Evolutionary conservation across 2,113 vertebrate genomes (phyloP), one percentile per base, ranked within the genome.

Genomic region (Catharus bicknelli): DNA sequence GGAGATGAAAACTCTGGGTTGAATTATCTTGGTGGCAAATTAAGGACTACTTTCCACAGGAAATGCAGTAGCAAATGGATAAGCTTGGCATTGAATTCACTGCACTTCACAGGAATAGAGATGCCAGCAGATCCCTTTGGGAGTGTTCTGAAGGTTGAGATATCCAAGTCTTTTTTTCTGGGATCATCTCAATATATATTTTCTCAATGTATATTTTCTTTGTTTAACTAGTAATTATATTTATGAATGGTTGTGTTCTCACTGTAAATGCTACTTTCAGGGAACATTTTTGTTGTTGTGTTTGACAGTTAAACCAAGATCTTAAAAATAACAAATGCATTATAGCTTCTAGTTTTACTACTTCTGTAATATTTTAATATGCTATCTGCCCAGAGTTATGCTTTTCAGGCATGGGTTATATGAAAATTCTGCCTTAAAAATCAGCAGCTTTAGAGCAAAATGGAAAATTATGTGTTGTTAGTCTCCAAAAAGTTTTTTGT

Each of bases 351-450:
- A 34, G 12, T 43, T 90, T 63, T 84, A 30, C 32, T 86, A 2
- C 58, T 90, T 86, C 42, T 22, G 4, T 30, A 16, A 58, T 58
- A 74, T 72, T 82, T 86, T 78, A 70, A 61, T 67, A 34, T 21
- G 4, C 14, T 69, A 0, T 88, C 68, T 85, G 48, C 42, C 40
- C 88, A 85, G 38, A 95, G 42, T 57, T n/a, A 55, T 86, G 5
- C 36, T 92, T 90, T 96, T 95, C 50, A 81, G 34, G 50, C 48
- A 22, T 64, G 61, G 32, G 2, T 75, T 93, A 45, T 84, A 20
- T 59, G 62, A 83, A 81, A 29, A 92, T 90, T 95, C 86, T 83
- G 34, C 68, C 74, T 94, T 93, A 38, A 90, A 95, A 95, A 72
- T 58, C 36, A 90, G 29, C 73, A 58, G 40, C 61, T 90, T 91